Evolutionary conservation across 2,888 invertebrate species (phyloP).

Genomic region (Thymelicus lineola): DNA sequence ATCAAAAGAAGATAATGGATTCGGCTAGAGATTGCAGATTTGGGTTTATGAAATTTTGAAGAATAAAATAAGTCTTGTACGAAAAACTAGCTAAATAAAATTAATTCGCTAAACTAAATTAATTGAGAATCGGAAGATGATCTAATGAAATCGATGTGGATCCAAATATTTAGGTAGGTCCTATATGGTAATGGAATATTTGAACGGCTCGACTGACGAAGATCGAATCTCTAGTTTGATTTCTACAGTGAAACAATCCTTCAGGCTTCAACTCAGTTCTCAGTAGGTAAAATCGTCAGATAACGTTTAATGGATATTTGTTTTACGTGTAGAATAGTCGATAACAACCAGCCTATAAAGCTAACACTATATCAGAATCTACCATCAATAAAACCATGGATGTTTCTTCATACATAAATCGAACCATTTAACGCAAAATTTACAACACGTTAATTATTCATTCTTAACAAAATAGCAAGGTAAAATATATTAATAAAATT

Average conservation of each 20-base stretch:
- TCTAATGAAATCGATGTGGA: too few species aligned
- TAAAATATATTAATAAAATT: constrained; percentile 22
- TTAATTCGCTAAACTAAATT: too few species aligned
- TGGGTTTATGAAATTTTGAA: background rate
- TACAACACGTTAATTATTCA: constrained; percentile 22
- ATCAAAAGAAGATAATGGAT: constrained; percentile 17
- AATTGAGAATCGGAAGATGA: background rate
- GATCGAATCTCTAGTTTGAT: too few species aligned
- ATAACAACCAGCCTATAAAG: too few species aligned
- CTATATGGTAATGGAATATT: too few species aligned
- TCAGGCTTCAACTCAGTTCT: too few species aligned
- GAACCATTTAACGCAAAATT: constrained; percentile 6
- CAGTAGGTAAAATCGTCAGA: too few species aligned
- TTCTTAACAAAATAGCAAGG: constrained; percentile 32
- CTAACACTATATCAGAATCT: background rate
- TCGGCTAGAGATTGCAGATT: constrained; percentile 28
- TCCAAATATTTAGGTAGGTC: too few species aligned
- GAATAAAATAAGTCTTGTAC: background rate
- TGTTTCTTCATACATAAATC: background rate
- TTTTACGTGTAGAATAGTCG: too few species aligned
- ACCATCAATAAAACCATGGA: background rate
- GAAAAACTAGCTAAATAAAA: background rate
- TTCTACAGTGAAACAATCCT: too few species aligned
- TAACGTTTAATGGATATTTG: too few species aligned
- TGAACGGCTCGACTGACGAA: too few species aligned